Evolutionary conservation across 2,888 invertebrate genomes (phyloP).

Genomic region (Marronus borbonicus): DNA sequence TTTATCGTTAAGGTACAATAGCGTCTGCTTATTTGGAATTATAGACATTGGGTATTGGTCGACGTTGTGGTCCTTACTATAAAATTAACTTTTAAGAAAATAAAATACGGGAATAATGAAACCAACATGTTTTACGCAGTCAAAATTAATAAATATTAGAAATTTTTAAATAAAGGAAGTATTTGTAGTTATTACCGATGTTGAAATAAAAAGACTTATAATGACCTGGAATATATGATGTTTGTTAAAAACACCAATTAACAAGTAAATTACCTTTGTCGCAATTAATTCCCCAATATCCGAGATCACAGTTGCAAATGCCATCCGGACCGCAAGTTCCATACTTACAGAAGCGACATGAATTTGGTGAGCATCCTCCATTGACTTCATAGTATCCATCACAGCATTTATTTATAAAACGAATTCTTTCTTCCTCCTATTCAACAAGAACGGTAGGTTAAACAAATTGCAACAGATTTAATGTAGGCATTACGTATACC

Average conservation of each 20-base stretch:
- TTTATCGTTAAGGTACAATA: neutral
- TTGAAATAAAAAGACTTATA: too few relatives aligned
- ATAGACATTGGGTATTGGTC: neutral
- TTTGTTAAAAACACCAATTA: conserved; percentile 21
- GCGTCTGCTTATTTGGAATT: neutral
- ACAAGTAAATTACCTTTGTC: conserved; percentile 71
- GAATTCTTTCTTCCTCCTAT: conserved; percentile 80
- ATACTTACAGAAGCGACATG: conserved; percentile 71
- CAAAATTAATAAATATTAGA: too few relatives aligned
- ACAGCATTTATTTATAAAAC: conserved; percentile 82
- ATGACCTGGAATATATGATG: too few relatives aligned
- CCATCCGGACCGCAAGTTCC: conserved; percentile 76
- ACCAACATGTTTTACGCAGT: too few relatives aligned
- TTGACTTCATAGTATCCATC: conserved; percentile 79
- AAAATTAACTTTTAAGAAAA: neutral
- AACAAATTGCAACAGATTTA: too few relatives aligned
- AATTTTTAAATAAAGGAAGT: too few relatives aligned
- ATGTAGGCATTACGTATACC: too few relatives aligned
- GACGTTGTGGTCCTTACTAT: neutral
- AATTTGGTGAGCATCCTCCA: conserved; percentile 58
- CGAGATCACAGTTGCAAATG: conserved; percentile 76
- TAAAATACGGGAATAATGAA: neutral
- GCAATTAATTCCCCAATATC: conserved; percentile 77
- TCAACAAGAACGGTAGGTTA: conserved; percentile 53
- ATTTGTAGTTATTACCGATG: too few relatives aligned